Evolutionary conservation across 2,113 vertebrate genomes (phyloP).

Genomic region (Sarotherodon lohbergeri): DNA sequence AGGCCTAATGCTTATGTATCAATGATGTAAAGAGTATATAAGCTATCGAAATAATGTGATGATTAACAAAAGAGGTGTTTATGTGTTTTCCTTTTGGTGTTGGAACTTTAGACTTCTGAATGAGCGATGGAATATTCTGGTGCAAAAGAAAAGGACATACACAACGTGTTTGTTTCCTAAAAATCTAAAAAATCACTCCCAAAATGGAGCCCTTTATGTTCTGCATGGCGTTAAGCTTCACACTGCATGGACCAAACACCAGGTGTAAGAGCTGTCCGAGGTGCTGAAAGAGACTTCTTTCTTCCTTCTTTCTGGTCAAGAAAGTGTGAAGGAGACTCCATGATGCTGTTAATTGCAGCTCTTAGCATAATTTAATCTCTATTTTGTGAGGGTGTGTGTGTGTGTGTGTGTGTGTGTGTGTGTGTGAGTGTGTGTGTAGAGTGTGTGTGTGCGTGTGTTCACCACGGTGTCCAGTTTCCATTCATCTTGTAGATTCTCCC

Average conservation of each 20-base stretch:
- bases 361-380: background rate
- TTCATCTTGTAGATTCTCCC: background rate
- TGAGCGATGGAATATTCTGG: background rate
- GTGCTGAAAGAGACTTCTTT: conserved; percentile 4
- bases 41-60: background rate
- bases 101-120: background rate
- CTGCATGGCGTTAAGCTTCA: background rate
- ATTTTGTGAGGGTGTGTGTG: background rate
- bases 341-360: background rate
- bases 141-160: background rate
- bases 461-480: background rate
- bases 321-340: background rate
- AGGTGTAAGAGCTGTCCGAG: conserved; percentile 22
- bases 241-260: background rate
- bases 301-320: background rate
- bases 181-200: background rate
- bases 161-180: background rate
- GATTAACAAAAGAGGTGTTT: background rate
- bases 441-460: background rate
- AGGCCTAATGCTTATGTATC: background rate
- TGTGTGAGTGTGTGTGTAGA: background rate
- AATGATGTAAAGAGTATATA: background rate
- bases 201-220: background rate
- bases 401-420: no score
- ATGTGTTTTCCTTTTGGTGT: background rate